Evolutionary conservation across 2,888 invertebrate genomes (phyloP).

Genomic region (Bellardia pandia): DNA sequence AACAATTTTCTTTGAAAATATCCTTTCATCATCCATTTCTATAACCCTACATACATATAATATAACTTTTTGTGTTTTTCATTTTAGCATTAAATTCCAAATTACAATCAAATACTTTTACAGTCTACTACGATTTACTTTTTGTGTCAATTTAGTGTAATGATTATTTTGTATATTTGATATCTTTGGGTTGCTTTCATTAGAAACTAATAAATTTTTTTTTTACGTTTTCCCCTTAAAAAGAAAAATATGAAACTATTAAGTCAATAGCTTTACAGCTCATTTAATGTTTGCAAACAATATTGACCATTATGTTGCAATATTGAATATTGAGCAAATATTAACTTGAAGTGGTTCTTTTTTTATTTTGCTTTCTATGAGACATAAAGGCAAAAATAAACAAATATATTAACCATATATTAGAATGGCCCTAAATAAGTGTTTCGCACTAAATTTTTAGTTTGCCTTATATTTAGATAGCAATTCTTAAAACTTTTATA

Average conservation of each 20-base stretch:
- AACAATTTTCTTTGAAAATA: too few relatives aligned
- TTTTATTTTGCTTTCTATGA: not conserved
- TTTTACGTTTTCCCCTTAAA: not conserved
- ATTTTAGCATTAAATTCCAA: too few relatives aligned
- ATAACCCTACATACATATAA: too few relatives aligned
- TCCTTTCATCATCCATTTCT: too few relatives aligned
- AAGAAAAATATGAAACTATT: not conserved
- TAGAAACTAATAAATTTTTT: constrained; percentile 22
- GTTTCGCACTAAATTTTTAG: too few relatives aligned
- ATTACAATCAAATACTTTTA: too few relatives aligned
- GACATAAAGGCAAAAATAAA: not conserved
- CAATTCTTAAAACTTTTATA: too few relatives aligned
- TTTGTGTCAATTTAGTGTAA: not conserved
- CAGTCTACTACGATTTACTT: not conserved
- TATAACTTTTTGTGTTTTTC: too few relatives aligned
- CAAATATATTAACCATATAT: too few relatives aligned
- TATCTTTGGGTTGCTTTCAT: not conserved
- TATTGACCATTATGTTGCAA: constrained; percentile 41
- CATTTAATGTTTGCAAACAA: constrained; percentile 60
- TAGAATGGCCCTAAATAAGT: too few relatives aligned
- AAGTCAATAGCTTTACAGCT: constrained; percentile 56
- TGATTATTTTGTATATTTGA: not conserved
- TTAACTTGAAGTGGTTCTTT: constrained; percentile 14
- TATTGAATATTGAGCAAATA: constrained; percentile 42
- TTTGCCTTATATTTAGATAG: too few relatives aligned